Percentiles rank a stretch among this genome's conserved stretches.
Conservation (phyloP, 2,888 invertebrate genomes). For the Rhopalosiphum nymphaeae region DNA sequence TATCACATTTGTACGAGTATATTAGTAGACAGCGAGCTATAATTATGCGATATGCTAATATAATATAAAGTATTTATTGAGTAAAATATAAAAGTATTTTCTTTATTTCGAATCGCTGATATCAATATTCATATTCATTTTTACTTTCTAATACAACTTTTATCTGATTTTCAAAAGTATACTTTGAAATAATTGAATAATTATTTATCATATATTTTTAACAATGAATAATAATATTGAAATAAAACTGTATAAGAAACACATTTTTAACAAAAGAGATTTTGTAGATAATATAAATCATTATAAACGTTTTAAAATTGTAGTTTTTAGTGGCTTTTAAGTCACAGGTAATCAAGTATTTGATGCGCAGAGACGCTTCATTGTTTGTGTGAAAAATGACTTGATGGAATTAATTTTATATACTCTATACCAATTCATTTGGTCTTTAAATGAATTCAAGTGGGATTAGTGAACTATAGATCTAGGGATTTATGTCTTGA, state of each 20-base stretch:
- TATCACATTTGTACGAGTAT: neutral
- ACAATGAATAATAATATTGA: neutral
- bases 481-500: neutral
- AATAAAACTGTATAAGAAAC: neutral
- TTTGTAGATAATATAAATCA: neutral
- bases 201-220: neutral
- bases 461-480: neutral
- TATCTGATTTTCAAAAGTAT: neutral
- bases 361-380: neutral
- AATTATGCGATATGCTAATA: neutral
- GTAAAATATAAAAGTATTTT: neutral
- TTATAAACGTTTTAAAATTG: neutral
- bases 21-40: neutral
- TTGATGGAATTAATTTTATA: neutral
- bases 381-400: neutral
- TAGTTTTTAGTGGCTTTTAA: neutral
- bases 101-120: neutral
- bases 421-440: neutral
- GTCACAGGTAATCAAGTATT: neutral
- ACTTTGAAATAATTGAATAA: neutral
- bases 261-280: neutral
- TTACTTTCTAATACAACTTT: neutral
- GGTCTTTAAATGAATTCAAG: neutral
- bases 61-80: neutral
- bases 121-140: neutral